These are phyloP conservation scores for Microctenopoma stevenorrisi DNA, from an alignment of 2,797 vertebrate species.

Conservation along the genomic window DNA sequence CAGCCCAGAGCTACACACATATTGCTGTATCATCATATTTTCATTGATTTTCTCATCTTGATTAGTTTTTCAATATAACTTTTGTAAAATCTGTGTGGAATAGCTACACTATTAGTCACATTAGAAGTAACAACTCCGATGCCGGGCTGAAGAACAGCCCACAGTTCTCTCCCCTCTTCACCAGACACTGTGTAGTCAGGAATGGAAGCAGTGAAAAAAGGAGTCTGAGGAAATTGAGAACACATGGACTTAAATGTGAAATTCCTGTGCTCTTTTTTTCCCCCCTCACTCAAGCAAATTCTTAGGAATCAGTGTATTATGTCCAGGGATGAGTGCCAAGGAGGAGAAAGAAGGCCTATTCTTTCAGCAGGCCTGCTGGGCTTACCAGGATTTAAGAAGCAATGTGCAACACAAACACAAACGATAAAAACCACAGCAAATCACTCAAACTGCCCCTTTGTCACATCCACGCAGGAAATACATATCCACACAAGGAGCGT, in stretches of 20 bases:
- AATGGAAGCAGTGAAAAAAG: slow-evolving; percentile 44
- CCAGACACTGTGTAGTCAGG: slow-evolving; percentile 44
- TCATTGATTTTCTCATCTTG: not conserved
- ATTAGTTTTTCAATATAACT: slow-evolving; percentile 2
- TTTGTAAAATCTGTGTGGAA: not conserved
- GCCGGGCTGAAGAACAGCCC: slow-evolving; percentile 8
- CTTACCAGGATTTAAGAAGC: slow-evolving; percentile 35
- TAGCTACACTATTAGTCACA: slow-evolving; percentile 34
- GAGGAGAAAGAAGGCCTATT: slow-evolving; percentile 42
- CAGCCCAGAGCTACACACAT: not conserved
- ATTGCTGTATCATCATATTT: not conserved
- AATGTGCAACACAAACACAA: slow-evolving; percentile 9
- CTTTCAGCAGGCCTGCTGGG: slow-evolving; percentile 33
- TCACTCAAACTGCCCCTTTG: slow-evolving; percentile 17
- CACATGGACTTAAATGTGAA: slow-evolving; percentile 76
- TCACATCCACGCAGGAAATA: slow-evolving; percentile 6
- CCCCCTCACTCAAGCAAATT: slow-evolving; percentile 68
- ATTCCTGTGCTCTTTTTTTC: slow-evolving; percentile 67
- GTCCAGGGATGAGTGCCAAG: slow-evolving; percentile 61
- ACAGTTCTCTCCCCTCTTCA: slow-evolving; percentile 28
- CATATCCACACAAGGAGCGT: not conserved
- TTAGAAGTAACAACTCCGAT: slow-evolving; percentile 13
- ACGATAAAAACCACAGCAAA: slow-evolving; percentile 5
- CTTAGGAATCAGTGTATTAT: slow-evolving; percentile 56
- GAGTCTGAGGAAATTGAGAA: slow-evolving; percentile 79